Percentiles rank a stretch among this genome's conserved stretches.
These are phyloP conservation scores for Equus quagga DNA, from an alignment of 2,113 vertebrate species.

Conservation along the genomic window DNA sequence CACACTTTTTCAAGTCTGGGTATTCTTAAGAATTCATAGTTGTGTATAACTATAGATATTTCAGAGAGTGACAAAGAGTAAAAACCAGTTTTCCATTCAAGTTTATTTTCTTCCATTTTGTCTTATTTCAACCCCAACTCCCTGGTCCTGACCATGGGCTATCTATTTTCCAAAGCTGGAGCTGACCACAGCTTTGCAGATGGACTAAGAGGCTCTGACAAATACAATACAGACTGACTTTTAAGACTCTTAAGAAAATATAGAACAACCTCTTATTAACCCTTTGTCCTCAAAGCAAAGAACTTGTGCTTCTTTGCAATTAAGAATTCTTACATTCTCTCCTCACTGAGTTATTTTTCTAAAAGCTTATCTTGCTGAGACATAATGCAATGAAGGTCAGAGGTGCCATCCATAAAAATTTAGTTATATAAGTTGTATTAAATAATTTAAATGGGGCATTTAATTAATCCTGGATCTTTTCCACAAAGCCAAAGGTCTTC, in stretches of 20 bases:
- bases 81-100: background rate
- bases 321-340: constrained; percentile 47
- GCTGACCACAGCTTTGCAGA: background rate
- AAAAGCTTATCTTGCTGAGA: constrained; percentile 59
- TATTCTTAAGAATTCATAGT: background rate
- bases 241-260: constrained; percentile 58
- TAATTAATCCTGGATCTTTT: background rate
- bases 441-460: constrained; percentile 55
- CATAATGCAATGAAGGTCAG: constrained; percentile 59
- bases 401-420: constrained; percentile 11
- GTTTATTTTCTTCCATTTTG: constrained; percentile 20
- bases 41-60: background rate
- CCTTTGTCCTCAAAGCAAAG: constrained; percentile 19
- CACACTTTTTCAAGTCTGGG: background rate
- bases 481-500: constrained; percentile 28
- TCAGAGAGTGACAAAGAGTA: background rate
- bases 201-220: background rate
- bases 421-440: constrained; percentile 50
- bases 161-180: constrained; percentile 15
- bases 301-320: constrained; percentile 47
- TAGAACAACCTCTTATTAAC: constrained; percentile 44
- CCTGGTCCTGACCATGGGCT: background rate
- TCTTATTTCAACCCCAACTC: background rate
- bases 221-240: background rate
- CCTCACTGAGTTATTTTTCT: constrained; percentile 57